These are phyloP conservation scores for Petrocephalus zakoni DNA, from an alignment of 2,113 vertebrate species.

Conservation along the genomic window DNA sequence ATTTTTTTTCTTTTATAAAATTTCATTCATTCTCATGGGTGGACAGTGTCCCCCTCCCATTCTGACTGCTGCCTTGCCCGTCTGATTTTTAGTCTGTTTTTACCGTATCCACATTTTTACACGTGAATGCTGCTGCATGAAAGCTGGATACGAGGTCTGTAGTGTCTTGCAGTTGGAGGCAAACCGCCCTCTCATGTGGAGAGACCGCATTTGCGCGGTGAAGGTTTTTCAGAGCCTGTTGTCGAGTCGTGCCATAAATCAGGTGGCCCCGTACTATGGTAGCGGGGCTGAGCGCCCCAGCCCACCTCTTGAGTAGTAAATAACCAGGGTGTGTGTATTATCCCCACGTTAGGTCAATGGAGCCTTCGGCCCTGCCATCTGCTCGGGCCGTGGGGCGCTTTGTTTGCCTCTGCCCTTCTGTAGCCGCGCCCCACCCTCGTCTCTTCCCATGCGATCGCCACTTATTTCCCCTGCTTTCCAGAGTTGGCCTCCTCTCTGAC, in stretches of 20 bases:
- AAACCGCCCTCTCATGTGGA: background rate
- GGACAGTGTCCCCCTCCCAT: background rate
- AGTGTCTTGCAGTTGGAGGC: background rate
- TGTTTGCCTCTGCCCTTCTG: background rate
- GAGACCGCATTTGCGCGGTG: background rate
- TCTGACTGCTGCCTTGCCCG: background rate
- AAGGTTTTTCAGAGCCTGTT: background rate
- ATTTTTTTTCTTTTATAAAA: background rate
- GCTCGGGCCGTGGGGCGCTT: background rate
- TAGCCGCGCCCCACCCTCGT: too few species aligned
- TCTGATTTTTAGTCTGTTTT: background rate
- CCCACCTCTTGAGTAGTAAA: slow-evolving; percentile 14
- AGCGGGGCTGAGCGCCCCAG: too few species aligned
- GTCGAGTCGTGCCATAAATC: background rate
- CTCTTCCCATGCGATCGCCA: too few species aligned
- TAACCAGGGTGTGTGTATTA: slow-evolving; percentile 13
- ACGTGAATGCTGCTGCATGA: background rate
- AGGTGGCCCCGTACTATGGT: background rate
- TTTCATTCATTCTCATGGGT: background rate
- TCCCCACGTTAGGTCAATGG: background rate
- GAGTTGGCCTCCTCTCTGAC: background rate
- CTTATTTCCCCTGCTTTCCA: background rate
- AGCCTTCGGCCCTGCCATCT: slow-evolving; percentile 19
- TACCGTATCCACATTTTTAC: background rate
- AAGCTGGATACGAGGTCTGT: background rate